These are phyloP conservation scores for Temnothorax longispinosus DNA, from an alignment of 1,140 invertebrate species.

Conservation along the genomic window DNA sequence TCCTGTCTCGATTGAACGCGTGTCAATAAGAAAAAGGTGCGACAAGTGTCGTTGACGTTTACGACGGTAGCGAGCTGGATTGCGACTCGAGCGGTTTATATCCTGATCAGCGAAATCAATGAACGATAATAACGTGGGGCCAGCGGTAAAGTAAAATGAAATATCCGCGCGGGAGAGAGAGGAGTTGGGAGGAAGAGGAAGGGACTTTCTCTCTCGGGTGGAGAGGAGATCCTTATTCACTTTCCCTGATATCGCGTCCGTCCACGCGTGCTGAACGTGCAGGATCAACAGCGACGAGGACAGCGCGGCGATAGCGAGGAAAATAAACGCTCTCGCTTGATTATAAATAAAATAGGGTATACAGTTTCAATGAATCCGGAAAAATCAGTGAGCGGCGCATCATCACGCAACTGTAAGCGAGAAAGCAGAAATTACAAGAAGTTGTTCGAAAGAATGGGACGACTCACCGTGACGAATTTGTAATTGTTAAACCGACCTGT, in stretches of 20 bases:
- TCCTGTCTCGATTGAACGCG: slow-evolving; percentile 20
- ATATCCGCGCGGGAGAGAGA: background rate
- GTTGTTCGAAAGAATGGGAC: slow-evolving; percentile 4
- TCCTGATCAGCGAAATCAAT: slow-evolving; percentile 51
- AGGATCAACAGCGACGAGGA: background rate
- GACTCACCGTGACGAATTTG: slow-evolving; percentile 33
- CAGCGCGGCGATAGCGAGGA: background rate
- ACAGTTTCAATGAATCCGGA: background rate
- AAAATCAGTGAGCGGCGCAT: background rate
- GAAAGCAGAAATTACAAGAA: slow-evolving; percentile 37
- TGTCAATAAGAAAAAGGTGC: slow-evolving; percentile 26
- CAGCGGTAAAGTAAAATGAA: slow-evolving; percentile 71
- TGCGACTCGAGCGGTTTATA: slow-evolving; percentile 19
- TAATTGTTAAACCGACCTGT: slow-evolving; percentile 43
- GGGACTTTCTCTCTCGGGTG: slow-evolving; percentile 77
- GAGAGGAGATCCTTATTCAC: slow-evolving; percentile 78
- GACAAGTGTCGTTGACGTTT: slow-evolving; percentile 6
- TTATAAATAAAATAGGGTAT: slow-evolving; percentile 3
- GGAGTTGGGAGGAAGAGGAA: slow-evolving; percentile 61
- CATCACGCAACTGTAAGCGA: slow-evolving; percentile 2
- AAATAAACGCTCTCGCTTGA: background rate
- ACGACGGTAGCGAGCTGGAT: background rate
- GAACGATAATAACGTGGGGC: slow-evolving; percentile 27
- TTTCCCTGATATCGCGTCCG: slow-evolving; percentile 77
- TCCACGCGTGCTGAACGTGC: background rate